Conservation (phyloP, 2,113 vertebrate genomes). For the Petaurus breviceps region DNA sequence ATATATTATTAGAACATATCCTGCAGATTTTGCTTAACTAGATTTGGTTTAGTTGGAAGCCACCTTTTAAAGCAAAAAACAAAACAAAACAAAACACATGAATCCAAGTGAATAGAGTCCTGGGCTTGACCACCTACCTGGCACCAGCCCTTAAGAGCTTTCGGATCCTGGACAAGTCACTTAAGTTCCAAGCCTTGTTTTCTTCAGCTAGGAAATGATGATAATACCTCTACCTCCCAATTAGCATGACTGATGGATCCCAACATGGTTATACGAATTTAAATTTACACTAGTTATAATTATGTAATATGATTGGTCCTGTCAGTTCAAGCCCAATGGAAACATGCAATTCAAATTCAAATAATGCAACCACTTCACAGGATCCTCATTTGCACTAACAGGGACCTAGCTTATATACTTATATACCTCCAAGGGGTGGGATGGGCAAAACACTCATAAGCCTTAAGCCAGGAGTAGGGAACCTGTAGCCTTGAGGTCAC, state of each 20-base stretch:
- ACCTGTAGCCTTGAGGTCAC: too few relatives aligned
- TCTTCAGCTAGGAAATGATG: background rate
- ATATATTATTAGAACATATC: background rate
- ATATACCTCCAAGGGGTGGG: background rate
- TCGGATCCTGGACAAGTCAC: background rate
- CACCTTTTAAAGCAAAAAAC: background rate
- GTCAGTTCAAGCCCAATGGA: background rate
- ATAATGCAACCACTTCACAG: background rate
- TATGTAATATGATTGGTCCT: background rate
- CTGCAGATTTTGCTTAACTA: too few relatives aligned
- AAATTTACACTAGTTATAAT: background rate
- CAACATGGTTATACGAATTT: background rate
- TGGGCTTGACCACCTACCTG: background rate
- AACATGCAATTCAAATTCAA: background rate
- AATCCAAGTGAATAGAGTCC: background rate
- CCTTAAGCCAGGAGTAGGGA: too few relatives aligned
- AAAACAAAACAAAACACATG: background rate
- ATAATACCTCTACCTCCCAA: background rate
- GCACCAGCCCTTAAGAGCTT: background rate
- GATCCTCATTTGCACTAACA: background rate
- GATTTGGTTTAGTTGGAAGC: background rate
- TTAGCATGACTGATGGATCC: background rate
- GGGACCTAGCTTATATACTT: background rate
- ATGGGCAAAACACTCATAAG: background rate
- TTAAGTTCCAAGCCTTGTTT: background rate